Evolutionary conservation across 2,797 vertebrate species (phyloP), one percentile per base, ranked within the genome.

Genomic region (Schizopygopsis pylzovi): DNA sequence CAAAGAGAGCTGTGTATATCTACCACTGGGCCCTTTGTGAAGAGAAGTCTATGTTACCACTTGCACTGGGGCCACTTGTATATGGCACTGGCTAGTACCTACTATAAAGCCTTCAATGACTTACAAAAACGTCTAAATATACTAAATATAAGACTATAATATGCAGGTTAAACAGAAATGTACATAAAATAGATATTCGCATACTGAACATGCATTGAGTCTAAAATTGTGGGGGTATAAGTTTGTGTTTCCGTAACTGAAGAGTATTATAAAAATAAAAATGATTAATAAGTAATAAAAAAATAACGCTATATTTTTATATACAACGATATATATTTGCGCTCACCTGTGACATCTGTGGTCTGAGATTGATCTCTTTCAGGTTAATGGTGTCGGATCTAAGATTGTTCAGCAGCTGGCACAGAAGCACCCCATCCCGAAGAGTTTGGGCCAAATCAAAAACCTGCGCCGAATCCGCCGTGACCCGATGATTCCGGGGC

Each of bases 321-420:
- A 33, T 33, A 33, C 33, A 33, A 33, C 33, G 33, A 33, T 33
- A 13, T 25, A 47, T 20, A 28, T 20, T 43, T 59, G 7, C 16
- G 86, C 93, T 92, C 93, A 98, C 98, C 97, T 98, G 97, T 93
- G 97, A 98, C 97, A 98, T 98, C 89, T 99, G 97, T 18, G 98
- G 97, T 71, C 97, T 94, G 88, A 98, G 95, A 93, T 98, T 99
- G 94, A 99, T 98, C 89, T 97, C 97, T 94, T 97, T 98, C 45
- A 98, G 95, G 93, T 99, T 98, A 93, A 98, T 97, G 93, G 96
- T 94, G 91, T 95, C 96, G 70, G 96, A 89, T 88, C 93, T 93
- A 89, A 98, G 95, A 92, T 98, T 98, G 95, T 99, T 98, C 91
- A 98, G 97, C 78, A 98, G 96, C 91, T 98, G 98, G 91, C 98